A percentile compares a stretch with the other conserved stretches of the same genome.
These are phyloP conservation scores for Meandrina meandrites DNA, from an alignment of 92 coral and sea anemone genomes.

Conservation along the genomic window DNA sequence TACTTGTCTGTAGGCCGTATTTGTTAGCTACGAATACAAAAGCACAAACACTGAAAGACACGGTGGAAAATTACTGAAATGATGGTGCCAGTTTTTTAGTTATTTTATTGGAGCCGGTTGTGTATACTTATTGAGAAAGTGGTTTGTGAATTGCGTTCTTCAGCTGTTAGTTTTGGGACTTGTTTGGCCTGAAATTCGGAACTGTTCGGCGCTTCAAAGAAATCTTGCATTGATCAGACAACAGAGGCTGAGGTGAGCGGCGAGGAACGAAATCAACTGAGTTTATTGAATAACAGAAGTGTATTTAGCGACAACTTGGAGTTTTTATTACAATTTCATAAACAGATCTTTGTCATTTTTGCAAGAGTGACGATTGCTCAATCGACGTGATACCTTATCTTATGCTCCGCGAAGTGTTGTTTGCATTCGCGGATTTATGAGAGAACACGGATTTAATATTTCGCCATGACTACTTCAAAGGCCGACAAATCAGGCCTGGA, in stretches of 20 bases:
- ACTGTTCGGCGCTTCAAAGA: neutral
- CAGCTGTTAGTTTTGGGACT: neutral
- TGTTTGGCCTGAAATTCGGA: neutral
- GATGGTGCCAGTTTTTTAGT: neutral
- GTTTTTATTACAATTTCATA: neutral
- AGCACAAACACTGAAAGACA: conserved; percentile 40
- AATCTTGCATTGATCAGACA: neutral
- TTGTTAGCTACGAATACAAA: conserved; percentile 62
- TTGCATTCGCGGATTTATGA: conserved; percentile 30
- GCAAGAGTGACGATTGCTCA: neutral
- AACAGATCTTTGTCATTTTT: neutral
- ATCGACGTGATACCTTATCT: conserved; percentile 17
- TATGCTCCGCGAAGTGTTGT: conserved; percentile 18
- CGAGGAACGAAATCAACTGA: conserved; percentile 11
- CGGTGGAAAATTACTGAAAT: conserved; percentile 31
- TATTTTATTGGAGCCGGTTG: neutral
- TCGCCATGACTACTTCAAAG: conserved; percentile 16
- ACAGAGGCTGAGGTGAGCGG: neutral
- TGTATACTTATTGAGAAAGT: neutral
- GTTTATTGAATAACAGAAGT: conserved; percentile 1
- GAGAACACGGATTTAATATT: conserved; percentile 21
- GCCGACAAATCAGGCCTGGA: conserved; percentile 23
- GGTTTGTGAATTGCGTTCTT: neutral
- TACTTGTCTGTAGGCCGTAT: conserved; percentile 3
- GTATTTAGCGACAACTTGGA: neutral